Evolutionary conservation across 2,888 invertebrate genomes (phyloP).

Genomic region (Coelopa pilipes): DNA sequence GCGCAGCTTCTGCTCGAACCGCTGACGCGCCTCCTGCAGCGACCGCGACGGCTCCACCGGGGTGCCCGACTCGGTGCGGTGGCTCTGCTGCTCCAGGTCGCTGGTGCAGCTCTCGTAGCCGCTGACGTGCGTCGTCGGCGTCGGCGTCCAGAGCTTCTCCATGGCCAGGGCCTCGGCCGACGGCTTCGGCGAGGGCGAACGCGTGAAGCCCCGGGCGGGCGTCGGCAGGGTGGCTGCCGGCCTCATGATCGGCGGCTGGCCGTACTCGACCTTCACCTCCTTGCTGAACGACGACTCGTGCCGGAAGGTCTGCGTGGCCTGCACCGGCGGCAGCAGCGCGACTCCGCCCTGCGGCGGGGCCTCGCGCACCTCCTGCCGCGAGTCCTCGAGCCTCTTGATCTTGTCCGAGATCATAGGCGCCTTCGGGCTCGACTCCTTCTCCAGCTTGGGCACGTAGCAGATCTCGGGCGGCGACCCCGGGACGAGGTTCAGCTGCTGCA

Average conservation of each 20-base stretch:
- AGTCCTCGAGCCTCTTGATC: conserved; percentile 72
- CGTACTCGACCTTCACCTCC: conserved; percentile 60
- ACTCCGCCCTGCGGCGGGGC: conserved; percentile 71
- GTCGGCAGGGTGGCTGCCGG: conserved; percentile 59
- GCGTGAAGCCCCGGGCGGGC: conserved; percentile 56
- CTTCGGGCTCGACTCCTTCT: conserved; percentile 54
- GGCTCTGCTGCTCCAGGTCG: conserved; percentile 50
- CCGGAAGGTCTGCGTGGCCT: conserved; percentile 45
- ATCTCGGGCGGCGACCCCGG: conserved; percentile 80
- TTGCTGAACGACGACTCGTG: conserved; percentile 57
- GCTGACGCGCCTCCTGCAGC: conserved; percentile 56
- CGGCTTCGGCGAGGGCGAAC: conserved; percentile 70
- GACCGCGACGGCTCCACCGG: conserved; percentile 47
- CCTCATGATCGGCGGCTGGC: conserved; percentile 64
- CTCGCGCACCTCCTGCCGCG: conserved; percentile 69
- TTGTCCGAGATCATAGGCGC: conserved; percentile 71
- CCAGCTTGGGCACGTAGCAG: conserved; percentile 71
- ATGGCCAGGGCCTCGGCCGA: conserved; percentile 75
- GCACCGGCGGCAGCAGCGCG: conserved; percentile 65
- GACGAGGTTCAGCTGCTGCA: conserved; percentile 69
- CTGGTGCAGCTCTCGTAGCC: conserved; percentile 53
- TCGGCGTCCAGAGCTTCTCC: conserved; percentile 75
- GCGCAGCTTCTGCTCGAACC: conserved; percentile 52
- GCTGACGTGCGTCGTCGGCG: conserved; percentile 58
- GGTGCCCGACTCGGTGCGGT: conserved; percentile 42